phyloP scores from a whole-genome alignment of 1,140 invertebrate genomes.

The Sinonovacula constricta region DNA sequence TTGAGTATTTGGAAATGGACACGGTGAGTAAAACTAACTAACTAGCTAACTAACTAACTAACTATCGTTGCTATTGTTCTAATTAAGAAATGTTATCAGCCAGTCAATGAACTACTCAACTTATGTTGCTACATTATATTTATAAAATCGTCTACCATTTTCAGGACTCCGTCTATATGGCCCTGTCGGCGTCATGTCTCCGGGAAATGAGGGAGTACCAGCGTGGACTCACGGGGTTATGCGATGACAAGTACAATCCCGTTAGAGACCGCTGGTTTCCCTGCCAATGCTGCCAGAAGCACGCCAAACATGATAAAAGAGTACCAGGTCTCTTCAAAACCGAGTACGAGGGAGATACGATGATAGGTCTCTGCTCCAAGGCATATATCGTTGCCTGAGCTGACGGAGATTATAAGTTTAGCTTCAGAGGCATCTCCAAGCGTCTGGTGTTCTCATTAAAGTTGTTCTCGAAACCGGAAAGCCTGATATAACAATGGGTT shows the following conservation, averaged over 20 bases:
- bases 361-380: neutral
- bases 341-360: neutral
- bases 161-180: neutral
- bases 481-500: neutral
- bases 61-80: too few relatives aligned
- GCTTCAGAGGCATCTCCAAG: neutral
- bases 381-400: slow-evolving; percentile 5
- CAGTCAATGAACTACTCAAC: too few relatives aligned
- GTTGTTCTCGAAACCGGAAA: neutral
- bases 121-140: neutral
- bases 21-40: slow-evolving; percentile 32
- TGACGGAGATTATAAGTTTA: neutral
- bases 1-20: slow-evolving; percentile 56
- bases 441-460: neutral
- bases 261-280: neutral
- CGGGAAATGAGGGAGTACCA: slow-evolving; percentile 1
- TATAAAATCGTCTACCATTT: neutral
- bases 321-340: slow-evolving; percentile 1
- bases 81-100: too few relatives aligned
- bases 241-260: neutral
- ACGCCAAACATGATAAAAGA: slow-evolving; percentile 19
- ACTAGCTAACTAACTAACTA: too few relatives aligned
- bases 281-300: neutral
- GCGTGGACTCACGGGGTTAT: neutral
- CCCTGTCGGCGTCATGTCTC: slow-evolving; percentile 2